Evolutionary conservation across 2,888 invertebrate genomes (phyloP).

Genomic region (Danaus chrysippus): DNA sequence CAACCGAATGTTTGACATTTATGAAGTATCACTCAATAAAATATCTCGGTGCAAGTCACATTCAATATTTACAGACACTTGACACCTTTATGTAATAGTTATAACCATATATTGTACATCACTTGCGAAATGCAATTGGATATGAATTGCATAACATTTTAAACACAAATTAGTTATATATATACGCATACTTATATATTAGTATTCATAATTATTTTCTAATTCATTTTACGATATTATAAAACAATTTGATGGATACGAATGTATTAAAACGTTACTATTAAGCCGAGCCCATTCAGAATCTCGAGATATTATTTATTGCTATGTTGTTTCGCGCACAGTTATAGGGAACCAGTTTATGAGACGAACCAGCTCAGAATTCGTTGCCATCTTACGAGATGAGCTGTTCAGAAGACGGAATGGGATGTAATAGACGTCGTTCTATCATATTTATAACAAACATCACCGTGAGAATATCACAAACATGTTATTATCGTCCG

Average conservation of each 20-base stretch:
- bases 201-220: no score
- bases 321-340: no score
- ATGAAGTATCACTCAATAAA: conserved; percentile 7
- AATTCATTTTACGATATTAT: no score
- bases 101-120: conserved; percentile 6
- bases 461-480: conserved; percentile 7
- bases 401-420: background rate
- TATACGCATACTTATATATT: no score
- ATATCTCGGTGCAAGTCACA: conserved; percentile 6
- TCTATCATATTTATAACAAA: background rate
- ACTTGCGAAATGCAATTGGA: conserved; percentile 1
- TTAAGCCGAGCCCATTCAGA: no score
- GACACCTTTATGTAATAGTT: conserved; percentile 8
- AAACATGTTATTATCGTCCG: conserved; percentile 4
- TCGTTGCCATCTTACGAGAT: background rate
- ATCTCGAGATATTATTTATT: no score
- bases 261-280: no score
- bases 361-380: background rate
- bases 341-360: no score
- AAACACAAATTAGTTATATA: background rate
- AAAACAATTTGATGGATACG: no score
- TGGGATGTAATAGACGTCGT: background rate
- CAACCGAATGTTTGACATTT: conserved; percentile 3
- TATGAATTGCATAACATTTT: conserved; percentile 4
- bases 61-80: conserved; percentile 6